These are phyloP conservation scores for Sebastes elongatus DNA, from an alignment of 2,797 vertebrate genomes.

Conservation along the genomic window DNA sequence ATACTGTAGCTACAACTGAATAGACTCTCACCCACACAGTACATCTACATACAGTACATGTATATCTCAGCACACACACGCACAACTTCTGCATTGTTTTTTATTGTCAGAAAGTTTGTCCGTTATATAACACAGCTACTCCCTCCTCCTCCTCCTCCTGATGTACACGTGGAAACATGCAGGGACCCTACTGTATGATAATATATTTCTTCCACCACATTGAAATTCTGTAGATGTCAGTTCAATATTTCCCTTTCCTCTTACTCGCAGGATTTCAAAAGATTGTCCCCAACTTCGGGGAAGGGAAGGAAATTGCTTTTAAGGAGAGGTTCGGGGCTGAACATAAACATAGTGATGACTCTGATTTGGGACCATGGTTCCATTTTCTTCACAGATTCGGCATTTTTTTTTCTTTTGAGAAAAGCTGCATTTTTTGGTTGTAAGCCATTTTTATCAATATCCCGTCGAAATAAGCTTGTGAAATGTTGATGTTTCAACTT, in stretches of 20 bases:
- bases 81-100: slow-evolving; percentile 8
- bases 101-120: slow-evolving; percentile 10
- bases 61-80: neutral
- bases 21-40: neutral
- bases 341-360: slow-evolving; percentile 50
- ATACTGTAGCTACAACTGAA: neutral
- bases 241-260: slow-evolving; percentile 47
- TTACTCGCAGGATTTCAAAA: slow-evolving; percentile 55
- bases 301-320: slow-evolving; percentile 61
- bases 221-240: slow-evolving; percentile 57
- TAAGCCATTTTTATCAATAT: slow-evolving; percentile 1
- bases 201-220: slow-evolving; percentile 42
- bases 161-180: slow-evolving; percentile 7
- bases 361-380: slow-evolving; percentile 26
- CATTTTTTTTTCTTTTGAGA: slow-evolving; percentile 9
- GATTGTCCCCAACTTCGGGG: slow-evolving; percentile 44
- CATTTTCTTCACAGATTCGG: neutral
- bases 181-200: slow-evolving; percentile 31
- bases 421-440: neutral
- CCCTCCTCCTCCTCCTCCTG: neutral
- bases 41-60: slow-evolving; percentile 7
- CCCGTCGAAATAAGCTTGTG: neutral
- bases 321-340: slow-evolving; percentile 42
- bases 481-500: neutral
- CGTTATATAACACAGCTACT: slow-evolving; percentile 16